These are phyloP conservation scores for Myocastor coypus DNA, from an alignment of 2,113 vertebrate species.

Conservation along the genomic window DNA sequence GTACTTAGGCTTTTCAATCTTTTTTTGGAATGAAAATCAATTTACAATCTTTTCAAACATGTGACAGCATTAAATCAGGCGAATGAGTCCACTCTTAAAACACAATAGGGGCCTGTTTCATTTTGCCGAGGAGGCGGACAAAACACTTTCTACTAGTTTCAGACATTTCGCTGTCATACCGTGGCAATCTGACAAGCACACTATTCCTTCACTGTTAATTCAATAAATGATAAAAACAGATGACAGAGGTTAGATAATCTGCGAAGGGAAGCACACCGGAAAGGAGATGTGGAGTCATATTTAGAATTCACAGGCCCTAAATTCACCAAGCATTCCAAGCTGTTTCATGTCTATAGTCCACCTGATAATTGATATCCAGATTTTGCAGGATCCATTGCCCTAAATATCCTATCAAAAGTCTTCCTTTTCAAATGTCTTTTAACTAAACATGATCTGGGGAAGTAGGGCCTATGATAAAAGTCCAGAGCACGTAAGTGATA, in stretches of 20 bases:
- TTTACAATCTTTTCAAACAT: constrained; percentile 81
- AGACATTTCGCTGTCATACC: not conserved
- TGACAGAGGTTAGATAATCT: not conserved
- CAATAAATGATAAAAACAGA: constrained; percentile 51
- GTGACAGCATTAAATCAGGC: constrained; percentile 80
- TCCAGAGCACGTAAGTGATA: not conserved
- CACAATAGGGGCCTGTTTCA: constrained; percentile 68
- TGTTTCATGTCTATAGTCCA: not conserved
- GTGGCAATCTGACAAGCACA: constrained; percentile 36
- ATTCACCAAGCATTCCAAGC: not conserved
- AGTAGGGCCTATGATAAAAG: constrained; percentile 15
- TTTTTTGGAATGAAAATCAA: constrained; percentile 78
- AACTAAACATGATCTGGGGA: constrained; percentile 36
- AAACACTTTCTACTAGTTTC: constrained; percentile 51
- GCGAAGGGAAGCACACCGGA: not conserved
- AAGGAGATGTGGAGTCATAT: not conserved
- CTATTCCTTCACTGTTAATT: constrained; percentile 1
- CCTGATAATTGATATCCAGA: not conserved
- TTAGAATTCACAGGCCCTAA: constrained; percentile 8
- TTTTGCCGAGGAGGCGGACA: constrained; percentile 63
- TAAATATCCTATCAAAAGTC: not conserved
- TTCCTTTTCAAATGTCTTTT: not conserved
- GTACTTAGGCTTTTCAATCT: constrained; percentile 73
- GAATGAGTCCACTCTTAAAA: constrained; percentile 73
- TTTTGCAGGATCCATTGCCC: not conserved